phyloP scores from a whole-genome alignment of 2,113 vertebrate species.

The Emydura subglobosa region DNA sequence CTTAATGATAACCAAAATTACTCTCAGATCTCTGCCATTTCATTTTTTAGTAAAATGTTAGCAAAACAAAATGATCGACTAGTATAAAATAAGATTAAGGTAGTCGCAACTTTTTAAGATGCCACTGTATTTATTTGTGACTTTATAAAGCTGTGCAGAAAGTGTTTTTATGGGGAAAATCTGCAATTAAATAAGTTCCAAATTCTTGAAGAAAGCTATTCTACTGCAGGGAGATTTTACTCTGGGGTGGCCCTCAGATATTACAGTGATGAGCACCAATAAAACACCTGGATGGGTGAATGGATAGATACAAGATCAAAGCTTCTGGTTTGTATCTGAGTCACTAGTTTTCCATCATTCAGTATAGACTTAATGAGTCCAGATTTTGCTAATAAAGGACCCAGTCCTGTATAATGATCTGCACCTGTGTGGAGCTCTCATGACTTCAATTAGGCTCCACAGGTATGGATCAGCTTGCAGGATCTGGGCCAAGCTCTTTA shows the following conservation, averaged over 20 bases:
- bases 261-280: not conserved
- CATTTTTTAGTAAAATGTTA: conserved; percentile 51
- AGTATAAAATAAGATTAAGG: not conserved
- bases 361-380: not conserved
- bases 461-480: conserved; percentile 18
- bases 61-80: not conserved
- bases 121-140: conserved; percentile 44
- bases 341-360: conserved; percentile 5
- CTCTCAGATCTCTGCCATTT: conserved; percentile 65
- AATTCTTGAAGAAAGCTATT: conserved; percentile 48
- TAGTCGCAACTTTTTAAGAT: conserved; percentile 39
- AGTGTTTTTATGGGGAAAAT: conserved; percentile 33
- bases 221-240: not conserved
- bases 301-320: not conserved
- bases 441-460: not conserved
- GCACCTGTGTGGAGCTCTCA: not conserved
- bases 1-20: conserved; percentile 72
- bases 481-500: conserved; percentile 14
- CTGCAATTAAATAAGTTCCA: conserved; percentile 36
- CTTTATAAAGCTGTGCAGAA: conserved; percentile 51
- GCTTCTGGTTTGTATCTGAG: not conserved
- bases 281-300: not conserved
- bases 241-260: not conserved
- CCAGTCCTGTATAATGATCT: not conserved
- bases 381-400: not conserved